Conservation (phyloP, 1,140 invertebrate species). For the Formica selysi region DNA sequence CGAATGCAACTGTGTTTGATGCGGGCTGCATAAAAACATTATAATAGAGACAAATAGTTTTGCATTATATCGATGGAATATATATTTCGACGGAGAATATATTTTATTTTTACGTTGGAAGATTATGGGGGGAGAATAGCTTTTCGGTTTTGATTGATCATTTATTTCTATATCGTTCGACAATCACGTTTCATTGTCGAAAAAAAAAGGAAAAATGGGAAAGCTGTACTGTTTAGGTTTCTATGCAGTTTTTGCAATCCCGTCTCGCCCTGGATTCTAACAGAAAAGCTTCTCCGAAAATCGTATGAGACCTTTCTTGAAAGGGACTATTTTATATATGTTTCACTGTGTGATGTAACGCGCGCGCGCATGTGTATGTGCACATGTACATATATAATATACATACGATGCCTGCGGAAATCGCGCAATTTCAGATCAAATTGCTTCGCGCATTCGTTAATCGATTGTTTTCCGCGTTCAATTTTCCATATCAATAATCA, state of each 20-base stretch:
- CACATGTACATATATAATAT: background rate
- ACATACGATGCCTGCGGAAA: conserved; percentile 28
- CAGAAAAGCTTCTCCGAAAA: conserved; percentile 12
- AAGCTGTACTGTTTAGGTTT: conserved; percentile 33
- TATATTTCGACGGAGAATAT: background rate
- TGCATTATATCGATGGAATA: conserved; percentile 3
- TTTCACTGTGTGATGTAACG: conserved; percentile 9
- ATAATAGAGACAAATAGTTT: background rate
- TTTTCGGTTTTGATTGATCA: conserved; percentile 4
- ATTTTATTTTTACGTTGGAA: background rate
- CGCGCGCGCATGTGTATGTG: background rate
- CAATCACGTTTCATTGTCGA: background rate
- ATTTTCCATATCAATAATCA: conserved; percentile 20
- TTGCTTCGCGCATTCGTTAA: background rate
- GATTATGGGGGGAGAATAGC: background rate
- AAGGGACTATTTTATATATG: conserved; percentile 33
- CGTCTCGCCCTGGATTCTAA: conserved; percentile 37
- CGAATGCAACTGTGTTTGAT: background rate
- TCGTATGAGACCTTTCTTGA: conserved; percentile 31
- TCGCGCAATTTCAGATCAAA: background rate
- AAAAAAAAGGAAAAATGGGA: background rate
- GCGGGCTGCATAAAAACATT: background rate
- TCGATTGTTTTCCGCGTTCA: background rate
- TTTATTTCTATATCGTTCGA: conserved; percentile 20
- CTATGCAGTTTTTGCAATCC: conserved; percentile 32